Percentiles rank a stretch among this genome's conserved stretches.
Evolutionary conservation across 1,140 invertebrate genomes (phyloP).

Genomic region (Scaptomyza hsui): DNA sequence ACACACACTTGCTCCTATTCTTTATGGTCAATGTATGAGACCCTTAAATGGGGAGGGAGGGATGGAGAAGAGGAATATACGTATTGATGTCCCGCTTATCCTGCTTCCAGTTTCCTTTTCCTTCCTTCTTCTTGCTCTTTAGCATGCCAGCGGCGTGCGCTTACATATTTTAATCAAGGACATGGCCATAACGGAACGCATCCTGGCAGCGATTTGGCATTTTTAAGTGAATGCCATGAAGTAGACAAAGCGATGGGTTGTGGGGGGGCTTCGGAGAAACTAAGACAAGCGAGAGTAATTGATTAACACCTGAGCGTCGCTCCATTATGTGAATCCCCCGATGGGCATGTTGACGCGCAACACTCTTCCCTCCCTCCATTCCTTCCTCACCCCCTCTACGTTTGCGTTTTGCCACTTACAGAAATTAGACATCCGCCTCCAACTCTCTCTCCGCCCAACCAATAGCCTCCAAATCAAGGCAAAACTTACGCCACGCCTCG

Average conservation of each 20-base stretch:
- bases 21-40: constrained; percentile 42
- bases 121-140: background rate
- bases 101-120: background rate
- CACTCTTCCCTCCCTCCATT: constrained; percentile 13
- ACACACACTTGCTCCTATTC: background rate
- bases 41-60: constrained; percentile 7
- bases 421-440: constrained; percentile 39
- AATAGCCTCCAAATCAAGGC: constrained; percentile 27
- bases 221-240: constrained; percentile 18
- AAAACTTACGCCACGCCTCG: constrained; percentile 3
- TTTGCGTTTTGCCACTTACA: constrained; percentile 43
- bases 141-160: constrained; percentile 37
- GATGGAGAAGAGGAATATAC: background rate
- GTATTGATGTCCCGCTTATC: constrained; percentile 14
- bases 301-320: constrained; percentile 58
- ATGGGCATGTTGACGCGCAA: constrained; percentile 15
- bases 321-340: constrained; percentile 48
- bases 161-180: constrained; percentile 51
- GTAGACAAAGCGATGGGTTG: background rate
- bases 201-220: constrained; percentile 27
- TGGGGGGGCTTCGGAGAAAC: background rate
- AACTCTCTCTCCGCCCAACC: background rate
- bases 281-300: constrained; percentile 40
- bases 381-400: background rate
- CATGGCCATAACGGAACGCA: constrained; percentile 28